Base-by-base conservation (phyloP, 30 jellyfish, hydroid and myxozoan species). In the Phacellophora camtschatica region DNA sequence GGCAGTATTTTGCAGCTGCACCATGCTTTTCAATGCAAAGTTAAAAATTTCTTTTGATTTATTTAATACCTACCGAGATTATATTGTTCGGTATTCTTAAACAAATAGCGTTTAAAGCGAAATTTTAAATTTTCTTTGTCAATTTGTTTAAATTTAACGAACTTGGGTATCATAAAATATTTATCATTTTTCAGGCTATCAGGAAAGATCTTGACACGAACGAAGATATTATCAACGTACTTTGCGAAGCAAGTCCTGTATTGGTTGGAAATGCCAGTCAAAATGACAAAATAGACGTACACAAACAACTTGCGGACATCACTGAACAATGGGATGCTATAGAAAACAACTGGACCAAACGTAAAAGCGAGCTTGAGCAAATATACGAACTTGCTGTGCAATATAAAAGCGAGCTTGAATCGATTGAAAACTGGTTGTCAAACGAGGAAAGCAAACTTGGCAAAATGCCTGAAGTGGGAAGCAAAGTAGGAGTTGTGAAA, bases 241-340 rank as follows among this genome's bases (percentile, higher is more conserved):
- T 93, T 27, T 77, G 96, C 57, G 94, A 86, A 54, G 95, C 85
- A 6, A 93, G 97, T 35, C 99, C 99, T 0, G 90, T 87, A 19
- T 95, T 93, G 24, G 97, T 93, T 41, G 88, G 84, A 56, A 65
- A 82, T 31, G 99, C 99, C 15, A 78, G 97, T 65, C 99, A 87
- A 51, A 90, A 86, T 36, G 88, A 93, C 90, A 93, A 93, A 83
- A 58, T 83, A 25, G 85, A 74, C 30, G 99, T 93, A 41, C 99
- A 93, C 70, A 93, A 81, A 54, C 91, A 82, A 32, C 81, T 93
- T 49, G 54, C 97, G 9, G 99, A 87, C 20, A 77, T 93, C 29
- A 93, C 99, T 0, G 99, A 93, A 25, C 97, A 87, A 54, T 93
- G 99, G 99, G 99, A 93, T 66, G 72, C 92, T n/a, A 54, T 93